These are phyloP conservation scores for Pantherophis vulpinus DNA, from an alignment of 2,797 vertebrate species.

Conservation along the genomic window DNA sequence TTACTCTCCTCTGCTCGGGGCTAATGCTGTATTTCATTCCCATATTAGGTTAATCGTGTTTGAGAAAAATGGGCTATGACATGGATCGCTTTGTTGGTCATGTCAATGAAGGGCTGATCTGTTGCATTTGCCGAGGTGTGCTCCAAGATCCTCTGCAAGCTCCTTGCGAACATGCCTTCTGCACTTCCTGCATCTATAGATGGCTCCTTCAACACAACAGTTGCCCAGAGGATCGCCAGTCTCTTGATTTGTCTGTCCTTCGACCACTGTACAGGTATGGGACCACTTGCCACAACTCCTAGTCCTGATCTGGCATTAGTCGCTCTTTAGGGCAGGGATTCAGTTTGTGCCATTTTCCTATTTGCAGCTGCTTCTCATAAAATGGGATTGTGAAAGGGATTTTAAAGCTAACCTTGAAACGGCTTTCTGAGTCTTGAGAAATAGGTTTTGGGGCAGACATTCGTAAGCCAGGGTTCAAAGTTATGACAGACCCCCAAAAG, in stretches of 20 bases:
- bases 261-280: slow-evolving; percentile 84
- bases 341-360: not conserved
- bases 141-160: slow-evolving; percentile 86
- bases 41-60: slow-evolving; percentile 23
- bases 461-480: not conserved
- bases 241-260: slow-evolving; percentile 76
- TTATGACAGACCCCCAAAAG: not conserved
- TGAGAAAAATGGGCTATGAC: slow-evolving; percentile 85
- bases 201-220: slow-evolving; percentile 86
- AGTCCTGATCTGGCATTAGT: not conserved
- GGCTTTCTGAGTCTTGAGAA: not conserved
- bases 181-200: slow-evolving; percentile 83
- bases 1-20: not conserved
- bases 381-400: not conserved
- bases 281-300: accelerated
- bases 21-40: slow-evolving; percentile 1
- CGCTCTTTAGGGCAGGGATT: not conserved
- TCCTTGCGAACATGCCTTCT: slow-evolving; percentile 91
- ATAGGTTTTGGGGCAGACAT: not conserved
- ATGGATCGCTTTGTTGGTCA: slow-evolving; percentile 88
- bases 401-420: not conserved
- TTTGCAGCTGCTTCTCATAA: not conserved
- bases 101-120: slow-evolving; percentile 88
- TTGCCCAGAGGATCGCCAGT: slow-evolving; percentile 87
- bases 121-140: slow-evolving; percentile 88